Evolutionary conservation across 2,888 invertebrate genomes (phyloP).

Genomic region (Ommatoiulus sabulosus): DNA sequence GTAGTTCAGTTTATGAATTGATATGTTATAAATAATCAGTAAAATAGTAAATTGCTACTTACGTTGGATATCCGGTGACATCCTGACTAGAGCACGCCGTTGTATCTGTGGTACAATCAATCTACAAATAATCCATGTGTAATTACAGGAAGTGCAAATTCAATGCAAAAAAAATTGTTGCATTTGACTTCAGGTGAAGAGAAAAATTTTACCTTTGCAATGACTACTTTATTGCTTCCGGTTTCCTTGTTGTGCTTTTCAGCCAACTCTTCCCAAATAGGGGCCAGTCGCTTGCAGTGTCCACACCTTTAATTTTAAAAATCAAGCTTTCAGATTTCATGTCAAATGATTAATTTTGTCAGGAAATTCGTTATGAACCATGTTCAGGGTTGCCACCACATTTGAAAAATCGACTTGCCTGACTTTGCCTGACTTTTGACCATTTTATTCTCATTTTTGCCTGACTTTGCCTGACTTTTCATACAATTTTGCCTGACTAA

Average conservation of each 20-base stretch:
- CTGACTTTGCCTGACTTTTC: no score
- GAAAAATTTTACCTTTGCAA: slow-evolving; percentile 56
- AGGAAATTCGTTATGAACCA: no score
- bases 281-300: slow-evolving; percentile 82
- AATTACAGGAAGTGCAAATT: slow-evolving; percentile 16
- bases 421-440: no score
- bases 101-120: slow-evolving; percentile 81
- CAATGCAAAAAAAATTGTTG: no score
- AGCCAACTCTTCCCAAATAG: slow-evolving; percentile 81
- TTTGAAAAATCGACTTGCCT: no score
- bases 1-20: not conserved
- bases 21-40: not conserved
- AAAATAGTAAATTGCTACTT: slow-evolving; percentile 62
- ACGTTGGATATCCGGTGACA: slow-evolving; percentile 78
- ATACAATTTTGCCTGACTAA: no score
- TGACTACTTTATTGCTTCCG: slow-evolving; percentile 49
- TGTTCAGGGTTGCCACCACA: no score
- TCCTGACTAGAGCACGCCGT: slow-evolving; percentile 80
- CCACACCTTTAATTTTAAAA: slow-evolving; percentile 77
- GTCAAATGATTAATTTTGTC: no score
- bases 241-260: slow-evolving; percentile 62
- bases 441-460: no score
- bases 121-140: slow-evolving; percentile 67
- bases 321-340: no score
- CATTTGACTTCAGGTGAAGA: no score